Conservation (phyloP, 2,797 vertebrate species). For the Simalia tracyae region DNA sequence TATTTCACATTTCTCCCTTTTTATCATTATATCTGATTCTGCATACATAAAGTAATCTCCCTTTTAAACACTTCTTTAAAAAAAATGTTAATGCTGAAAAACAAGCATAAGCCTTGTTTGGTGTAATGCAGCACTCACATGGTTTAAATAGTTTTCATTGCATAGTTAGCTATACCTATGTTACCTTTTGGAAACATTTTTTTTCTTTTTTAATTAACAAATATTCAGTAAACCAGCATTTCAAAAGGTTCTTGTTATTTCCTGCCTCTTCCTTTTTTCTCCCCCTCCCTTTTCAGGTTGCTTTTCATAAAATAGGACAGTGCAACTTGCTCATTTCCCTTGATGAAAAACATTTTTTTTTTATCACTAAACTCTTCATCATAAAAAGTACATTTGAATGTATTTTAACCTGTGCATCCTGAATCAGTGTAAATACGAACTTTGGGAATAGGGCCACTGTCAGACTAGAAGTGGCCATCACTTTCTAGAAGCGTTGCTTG, state of each 20-base stretch:
- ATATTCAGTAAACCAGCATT: neutral
- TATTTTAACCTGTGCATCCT: neutral
- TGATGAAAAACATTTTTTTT: neutral
- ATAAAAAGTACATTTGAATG: neutral
- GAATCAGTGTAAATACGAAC: neutral
- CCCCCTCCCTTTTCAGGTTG: neutral
- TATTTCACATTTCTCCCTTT: neutral
- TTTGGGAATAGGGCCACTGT: neutral
- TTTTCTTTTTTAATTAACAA: neutral
- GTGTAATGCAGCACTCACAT: neutral
- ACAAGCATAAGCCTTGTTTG: neutral
- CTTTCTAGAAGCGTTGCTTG: neutral
- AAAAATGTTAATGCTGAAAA: neutral
- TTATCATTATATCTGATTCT: neutral
- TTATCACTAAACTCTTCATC: neutral
- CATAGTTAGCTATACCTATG: neutral
- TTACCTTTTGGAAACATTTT: neutral
- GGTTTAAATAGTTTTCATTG: neutral
- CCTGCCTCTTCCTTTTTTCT: neutral
- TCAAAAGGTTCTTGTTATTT: neutral
- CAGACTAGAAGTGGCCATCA: neutral
- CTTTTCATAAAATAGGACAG: neutral
- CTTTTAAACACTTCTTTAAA: neutral
- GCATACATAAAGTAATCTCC: neutral
- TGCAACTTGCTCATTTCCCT: neutral